Evolutionary conservation across 2,113 vertebrate genomes (phyloP).

Genomic region (Candoia aspera): DNA sequence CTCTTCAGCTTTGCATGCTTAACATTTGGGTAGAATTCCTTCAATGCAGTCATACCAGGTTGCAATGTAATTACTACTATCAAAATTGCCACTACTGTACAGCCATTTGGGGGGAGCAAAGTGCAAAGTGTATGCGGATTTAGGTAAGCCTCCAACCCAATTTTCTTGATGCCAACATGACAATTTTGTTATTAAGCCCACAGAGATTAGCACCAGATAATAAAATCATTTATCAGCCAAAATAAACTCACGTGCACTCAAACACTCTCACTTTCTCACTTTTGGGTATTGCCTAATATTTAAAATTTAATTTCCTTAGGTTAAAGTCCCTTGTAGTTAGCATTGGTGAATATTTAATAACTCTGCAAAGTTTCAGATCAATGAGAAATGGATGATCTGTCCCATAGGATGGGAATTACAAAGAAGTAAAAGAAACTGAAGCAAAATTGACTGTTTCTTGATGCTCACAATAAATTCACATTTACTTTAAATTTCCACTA

Average conservation of each 20-base stretch:
- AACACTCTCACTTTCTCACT: constrained; percentile 1
- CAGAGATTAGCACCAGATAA: background rate
- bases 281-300: background rate
- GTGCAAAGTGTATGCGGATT: background rate
- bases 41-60: background rate
- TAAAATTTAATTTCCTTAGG: constrained; percentile 20
- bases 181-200: background rate
- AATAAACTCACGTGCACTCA: background rate
- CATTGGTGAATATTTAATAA: constrained; percentile 25
- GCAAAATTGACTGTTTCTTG: constrained; percentile 26
- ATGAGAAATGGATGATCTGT: background rate
- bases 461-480: constrained; percentile 4
- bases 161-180: background rate
- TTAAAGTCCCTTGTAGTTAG: constrained; percentile 23
- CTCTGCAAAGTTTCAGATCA: constrained; percentile 25
- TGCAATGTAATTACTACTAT: background rate
- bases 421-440: accelerated
- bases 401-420: constrained; percentile 14
- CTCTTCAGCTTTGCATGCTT: background rate
- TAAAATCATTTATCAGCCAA: background rate
- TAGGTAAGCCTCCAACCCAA: background rate
- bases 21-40: background rate
- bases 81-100: background rate
- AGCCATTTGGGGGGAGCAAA: background rate
- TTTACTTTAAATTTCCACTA: constrained; percentile 41